Percentiles rank a stretch among this genome's conserved stretches.
These are phyloP conservation scores for Thyatira batis DNA, from an alignment of 2,888 invertebrate genomes.

Conservation along the genomic window DNA sequence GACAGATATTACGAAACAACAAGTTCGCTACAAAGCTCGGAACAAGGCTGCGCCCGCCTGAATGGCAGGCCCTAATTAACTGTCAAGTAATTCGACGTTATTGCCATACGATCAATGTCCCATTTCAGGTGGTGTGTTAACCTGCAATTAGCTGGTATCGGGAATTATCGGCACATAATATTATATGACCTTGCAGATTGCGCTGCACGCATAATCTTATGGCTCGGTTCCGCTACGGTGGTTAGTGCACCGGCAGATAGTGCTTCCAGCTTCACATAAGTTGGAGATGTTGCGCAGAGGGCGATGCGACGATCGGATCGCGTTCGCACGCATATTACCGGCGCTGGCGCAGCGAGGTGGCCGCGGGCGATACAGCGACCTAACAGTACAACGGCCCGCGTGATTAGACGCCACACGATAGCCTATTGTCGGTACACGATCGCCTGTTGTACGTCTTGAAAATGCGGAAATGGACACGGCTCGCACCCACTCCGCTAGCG, in stretches of 20 bases:
- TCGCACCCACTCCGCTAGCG: constrained; percentile 74
- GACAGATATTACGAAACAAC: constrained; percentile 69
- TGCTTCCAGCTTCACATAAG: constrained; percentile 43
- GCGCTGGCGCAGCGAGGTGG: constrained; percentile 40
- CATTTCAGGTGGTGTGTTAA: constrained; percentile 28
- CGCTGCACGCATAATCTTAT: constrained; percentile 15
- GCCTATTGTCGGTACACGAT: constrained; percentile 80
- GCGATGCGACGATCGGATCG: constrained; percentile 63
- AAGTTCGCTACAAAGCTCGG: constrained; percentile 56
- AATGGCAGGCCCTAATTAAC: constrained; percentile 78
- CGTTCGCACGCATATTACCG: constrained; percentile 80
- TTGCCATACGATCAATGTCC: constrained; percentile 48
- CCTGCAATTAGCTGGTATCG: constrained; percentile 28
- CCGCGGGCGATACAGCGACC: constrained; percentile 66
- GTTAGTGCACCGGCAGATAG: constrained; percentile 51
- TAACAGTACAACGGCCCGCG: constrained; percentile 74
- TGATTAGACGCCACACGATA: constrained; percentile 82
- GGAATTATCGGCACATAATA: constrained; percentile 16
- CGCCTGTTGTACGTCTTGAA: constrained; percentile 76
- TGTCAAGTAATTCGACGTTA: constrained; percentile 75
- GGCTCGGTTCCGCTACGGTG: constrained; percentile 41
- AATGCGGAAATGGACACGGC: constrained; percentile 79
- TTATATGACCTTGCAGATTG: constrained; percentile 10
- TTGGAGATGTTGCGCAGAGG: constrained; percentile 40
- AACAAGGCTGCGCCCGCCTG: constrained; percentile 53